Evolutionary conservation across 1,140 invertebrate genomes (phyloP).

Genomic region (Musca vetustissima): DNA sequence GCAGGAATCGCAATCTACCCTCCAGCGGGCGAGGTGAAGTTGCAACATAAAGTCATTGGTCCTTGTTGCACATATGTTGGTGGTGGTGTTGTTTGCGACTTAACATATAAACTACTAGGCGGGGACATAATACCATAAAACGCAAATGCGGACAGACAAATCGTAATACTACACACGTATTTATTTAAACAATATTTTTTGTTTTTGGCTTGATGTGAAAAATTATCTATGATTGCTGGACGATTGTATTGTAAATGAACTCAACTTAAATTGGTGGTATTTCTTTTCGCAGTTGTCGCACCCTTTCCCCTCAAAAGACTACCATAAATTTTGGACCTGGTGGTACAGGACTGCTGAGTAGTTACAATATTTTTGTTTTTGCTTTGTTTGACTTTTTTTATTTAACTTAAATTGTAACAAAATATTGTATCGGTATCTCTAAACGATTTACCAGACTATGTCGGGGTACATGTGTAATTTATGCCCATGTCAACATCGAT

Average conservation of each 20-base stretch:
- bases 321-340: too few relatives aligned
- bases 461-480: slow-evolving; percentile 9
- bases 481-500: slow-evolving; percentile 16
- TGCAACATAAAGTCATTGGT: slow-evolving; percentile 11
- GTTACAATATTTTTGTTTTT: neutral
- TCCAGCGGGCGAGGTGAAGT: too few relatives aligned
- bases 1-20: too few relatives aligned
- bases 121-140: too few relatives aligned
- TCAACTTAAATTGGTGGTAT: neutral
- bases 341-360: too few relatives aligned
- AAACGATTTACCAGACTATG: neutral
- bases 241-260: slow-evolving; percentile 4
- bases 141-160: too few relatives aligned
- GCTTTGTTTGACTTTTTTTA: too few relatives aligned
- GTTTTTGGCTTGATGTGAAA: neutral
- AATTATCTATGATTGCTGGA: slow-evolving; percentile 3
- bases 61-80: slow-evolving; percentile 12
- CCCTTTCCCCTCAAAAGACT: too few relatives aligned
- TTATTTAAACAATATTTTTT: too few relatives aligned
- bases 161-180: too few relatives aligned
- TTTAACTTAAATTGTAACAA: slow-evolving; percentile 9
- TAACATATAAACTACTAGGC: too few relatives aligned
- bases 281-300: too few relatives aligned
- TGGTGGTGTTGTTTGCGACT: neutral
- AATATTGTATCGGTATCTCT: neutral